A percentile compares a stretch with the other conserved stretches of the same genome.
Evolutionary conservation across 1,140 invertebrate genomes (phyloP).

Genomic region (Heliconius hermathena): DNA sequence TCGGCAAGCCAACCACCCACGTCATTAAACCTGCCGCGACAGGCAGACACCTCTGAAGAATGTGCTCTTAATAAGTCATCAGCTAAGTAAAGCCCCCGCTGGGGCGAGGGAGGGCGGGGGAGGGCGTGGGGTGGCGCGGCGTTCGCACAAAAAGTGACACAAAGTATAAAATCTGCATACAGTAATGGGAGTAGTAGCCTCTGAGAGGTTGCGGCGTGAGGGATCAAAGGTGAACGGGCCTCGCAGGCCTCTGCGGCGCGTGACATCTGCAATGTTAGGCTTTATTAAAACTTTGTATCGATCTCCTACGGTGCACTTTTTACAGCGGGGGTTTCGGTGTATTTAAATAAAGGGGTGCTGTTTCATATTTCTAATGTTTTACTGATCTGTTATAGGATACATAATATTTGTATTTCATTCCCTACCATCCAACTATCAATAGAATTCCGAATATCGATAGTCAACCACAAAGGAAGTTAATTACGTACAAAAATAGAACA

Average conservation of each 20-base stretch:
- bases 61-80: slow-evolving; percentile 81
- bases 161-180: slow-evolving; percentile 79
- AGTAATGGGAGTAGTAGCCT: slow-evolving; percentile 70
- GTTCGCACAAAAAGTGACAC: slow-evolving; percentile 73
- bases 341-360: neutral
- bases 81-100: slow-evolving; percentile 74
- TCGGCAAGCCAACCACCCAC: slow-evolving; percentile 58
- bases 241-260: slow-evolving; percentile 41
- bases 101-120: slow-evolving; percentile 36
- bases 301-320: slow-evolving; percentile 24
- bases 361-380: neutral
- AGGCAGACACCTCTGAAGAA: slow-evolving; percentile 79
- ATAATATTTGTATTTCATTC: neutral
- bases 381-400: neutral
- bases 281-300: slow-evolving; percentile 41
- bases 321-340: neutral
- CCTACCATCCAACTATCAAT: neutral
- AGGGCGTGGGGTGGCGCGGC: slow-evolving; percentile 42
- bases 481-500: slow-evolving; percentile 25
- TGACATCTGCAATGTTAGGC: slow-evolving; percentile 40
- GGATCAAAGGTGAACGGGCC: slow-evolving; percentile 65
- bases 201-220: slow-evolving; percentile 62
- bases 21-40: slow-evolving; percentile 73
- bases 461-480: slow-evolving; percentile 10
- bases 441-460: neutral